Base-by-base conservation (phyloP, 1,140 invertebrate genomes). In the Oreohelix idahoensis region DNA sequence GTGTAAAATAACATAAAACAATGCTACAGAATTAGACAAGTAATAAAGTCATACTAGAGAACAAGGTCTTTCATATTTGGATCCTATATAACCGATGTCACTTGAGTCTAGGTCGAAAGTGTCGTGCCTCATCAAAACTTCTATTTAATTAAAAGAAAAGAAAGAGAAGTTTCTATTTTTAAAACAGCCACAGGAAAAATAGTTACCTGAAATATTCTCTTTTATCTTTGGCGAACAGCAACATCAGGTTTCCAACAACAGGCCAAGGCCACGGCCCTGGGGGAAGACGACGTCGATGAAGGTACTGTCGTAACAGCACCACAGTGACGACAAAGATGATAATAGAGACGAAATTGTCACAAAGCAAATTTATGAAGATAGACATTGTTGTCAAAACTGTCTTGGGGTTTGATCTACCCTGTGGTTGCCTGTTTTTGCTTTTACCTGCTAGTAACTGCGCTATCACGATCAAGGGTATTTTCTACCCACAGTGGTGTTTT, bases 311-410 rank as follows among this genome's bases (percentile, higher is more conserved):
- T 36, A 75, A 8, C 13, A 42, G 42, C 11, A 75, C 23, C 11
- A 26, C 20, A 17, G n/a, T 45, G 36, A 42, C 11, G 69, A 35
- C 23, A 20, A 38, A 35, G 29, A 70, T 70, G 69, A 70, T 29
- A 23, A 70, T n/a, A 4, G 69, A 8, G 4, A 20, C n/a, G 69
- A 5, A 70, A 20, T 70, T 35, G 29, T 70, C 69, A 35, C 1
- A 8, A 29, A 70, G 1, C 5, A 70, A 35, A 29, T 70, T 35
- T 70, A 36, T n/a, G 4, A 70, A 1, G 29, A 70, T 10, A 10
- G 69, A 70, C 69, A 70, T 70, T 2, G 11, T 71, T 71, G 26
- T n/a, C n/a, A n/a, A n/a, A n/a, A n/a, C n/a, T n/a, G n/a, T n/a
- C n/a, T n/a, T n/a, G n/a, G n/a, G n/a, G n/a, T n/a, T n/a, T n/a